Base-by-base conservation (phyloP, 2,888 invertebrate species). In the Hirtodrosophila duncani region DNA sequence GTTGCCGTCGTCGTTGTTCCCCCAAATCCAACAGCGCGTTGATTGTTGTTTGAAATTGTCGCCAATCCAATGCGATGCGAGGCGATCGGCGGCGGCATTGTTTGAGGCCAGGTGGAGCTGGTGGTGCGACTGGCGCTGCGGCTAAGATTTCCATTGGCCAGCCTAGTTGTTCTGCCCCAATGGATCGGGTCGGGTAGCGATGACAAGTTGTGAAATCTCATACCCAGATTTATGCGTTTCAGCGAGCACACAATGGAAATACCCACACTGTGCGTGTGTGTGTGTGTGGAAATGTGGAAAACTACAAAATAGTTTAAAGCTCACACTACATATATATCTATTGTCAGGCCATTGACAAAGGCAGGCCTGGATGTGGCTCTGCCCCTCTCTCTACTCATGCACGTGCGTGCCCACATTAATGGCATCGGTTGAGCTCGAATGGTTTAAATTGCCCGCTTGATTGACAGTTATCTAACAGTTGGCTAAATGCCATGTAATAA, bases 381-480 rank as follows among this genome's bases (percentile, higher is more conserved):
- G n/a, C n/a, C n/a, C n/a, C n/a, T n/a, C n/a, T n/a, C n/a, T n/a
- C n/a, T n/a, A n/a, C n/a, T n/a, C n/a, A n/a, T n/a, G n/a, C n/a
- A n/a, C n/a, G n/a, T n/a, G n/a, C n/a, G n/a, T n/a, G n/a, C n/a
- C n/a, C 9, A 2, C 4, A 6, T 24, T 9, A 9, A 6, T 6
- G 5, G 9, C 10, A 8, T 26, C 26, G 26, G 52, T 24, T 39
- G 50, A 52, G 50, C 50, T 51, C 51, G 23, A 50, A 50, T 53
- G 38, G 27, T 9, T 42, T n/a, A 43, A 17, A 14, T 31, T 31
- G 42, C n/a, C n/a, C n/a, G 41, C 53, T 53, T 56, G 56, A 56
- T 57, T 56, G 56, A 36, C 56, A 56, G 59, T 58, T 56, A 56
- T 39, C 56, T 41, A 58, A 58, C 58, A 26, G 48, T 39, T 56